Evolutionary conservation across 2,797 vertebrate species (phyloP).

Genomic region (Hyperoplus immaculatus): DNA sequence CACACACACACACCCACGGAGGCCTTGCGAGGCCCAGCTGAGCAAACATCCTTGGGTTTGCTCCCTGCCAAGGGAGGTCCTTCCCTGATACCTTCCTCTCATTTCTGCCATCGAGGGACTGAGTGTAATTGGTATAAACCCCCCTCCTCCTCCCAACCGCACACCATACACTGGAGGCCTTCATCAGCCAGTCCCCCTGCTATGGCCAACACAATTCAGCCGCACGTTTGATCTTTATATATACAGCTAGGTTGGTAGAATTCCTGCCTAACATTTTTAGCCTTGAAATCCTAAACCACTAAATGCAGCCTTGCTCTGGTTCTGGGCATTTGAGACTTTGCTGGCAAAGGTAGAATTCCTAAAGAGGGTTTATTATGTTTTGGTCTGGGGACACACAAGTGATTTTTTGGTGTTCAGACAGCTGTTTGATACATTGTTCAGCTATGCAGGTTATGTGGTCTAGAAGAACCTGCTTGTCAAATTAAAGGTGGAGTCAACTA

Average conservation of each 20-base stretch:
- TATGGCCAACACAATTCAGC: constrained; percentile 75
- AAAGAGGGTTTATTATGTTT: constrained; percentile 77
- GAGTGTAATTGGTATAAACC: constrained; percentile 73
- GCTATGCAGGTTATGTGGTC: constrained; percentile 20
- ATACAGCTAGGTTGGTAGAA: constrained; percentile 80
- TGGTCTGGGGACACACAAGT: constrained; percentile 53
- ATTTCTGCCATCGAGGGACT: constrained; percentile 63
- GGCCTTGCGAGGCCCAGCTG: constrained; percentile 83
- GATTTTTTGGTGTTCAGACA: constrained; percentile 49
- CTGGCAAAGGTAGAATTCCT: constrained; percentile 76
- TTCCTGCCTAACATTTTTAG: constrained; percentile 82
- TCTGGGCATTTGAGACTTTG: constrained; percentile 62
- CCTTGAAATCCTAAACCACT: constrained; percentile 85
- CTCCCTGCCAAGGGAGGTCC: constrained; percentile 72
- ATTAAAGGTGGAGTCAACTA: not conserved
- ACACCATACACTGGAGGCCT: constrained; percentile 76
- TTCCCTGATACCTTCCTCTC: constrained; percentile 66
- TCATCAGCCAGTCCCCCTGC: constrained; percentile 65
- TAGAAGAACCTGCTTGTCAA: not conserved
- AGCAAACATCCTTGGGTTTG: constrained; percentile 84
- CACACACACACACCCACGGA: constrained; percentile 51
- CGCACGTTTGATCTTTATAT: constrained; percentile 84
- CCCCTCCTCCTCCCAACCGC: constrained; percentile 60
- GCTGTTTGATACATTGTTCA: constrained; percentile 37
- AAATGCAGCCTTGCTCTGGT: constrained; percentile 73